phyloP scores from a whole-genome alignment of 1,140 invertebrate genomes.

The Lasioglossum baleicum region DNA sequence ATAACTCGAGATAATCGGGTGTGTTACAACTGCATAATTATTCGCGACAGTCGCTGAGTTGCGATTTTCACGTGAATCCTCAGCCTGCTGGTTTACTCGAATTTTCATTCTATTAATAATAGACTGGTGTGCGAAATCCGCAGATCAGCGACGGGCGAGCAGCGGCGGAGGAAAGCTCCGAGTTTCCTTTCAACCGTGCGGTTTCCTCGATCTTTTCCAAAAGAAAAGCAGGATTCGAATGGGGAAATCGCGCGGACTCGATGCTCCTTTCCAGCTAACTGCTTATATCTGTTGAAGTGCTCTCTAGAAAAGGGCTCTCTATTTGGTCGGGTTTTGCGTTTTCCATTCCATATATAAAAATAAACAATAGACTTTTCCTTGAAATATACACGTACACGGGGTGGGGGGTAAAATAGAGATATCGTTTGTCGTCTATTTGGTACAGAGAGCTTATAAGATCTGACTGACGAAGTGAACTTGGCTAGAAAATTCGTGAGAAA shows the following conservation, averaged over 20 bases:
- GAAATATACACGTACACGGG: not conserved
- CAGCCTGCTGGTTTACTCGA: no score
- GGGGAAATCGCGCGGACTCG: not conserved
- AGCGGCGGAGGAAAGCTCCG: not conserved
- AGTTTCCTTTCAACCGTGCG: not conserved
- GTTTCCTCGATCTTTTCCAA: not conserved
- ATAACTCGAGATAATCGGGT: no score
- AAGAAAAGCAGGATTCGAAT: not conserved
- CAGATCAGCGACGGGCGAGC: not conserved
- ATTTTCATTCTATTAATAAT: no score
- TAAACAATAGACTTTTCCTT: conserved; percentile 13
- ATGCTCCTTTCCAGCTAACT: not conserved
- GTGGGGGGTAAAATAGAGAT: not conserved
- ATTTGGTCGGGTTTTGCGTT: conserved; percentile 14
- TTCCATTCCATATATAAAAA: conserved; percentile 18
- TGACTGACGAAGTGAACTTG: not conserved
- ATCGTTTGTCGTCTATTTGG: not conserved
- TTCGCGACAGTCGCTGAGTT: no score
- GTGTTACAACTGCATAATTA: no score
- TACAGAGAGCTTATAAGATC: not conserved
- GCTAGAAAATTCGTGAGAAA: not conserved
- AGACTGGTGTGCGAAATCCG: not conserved
- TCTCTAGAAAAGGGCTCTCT: conserved; percentile 6
- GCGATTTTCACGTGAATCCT: no score
- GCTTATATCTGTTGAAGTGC: not conserved